Evolutionary conservation across 2,113 vertebrate species (phyloP), one percentile per base, ranked within the genome.

Genomic region (Orientallactaga bullata): DNA sequence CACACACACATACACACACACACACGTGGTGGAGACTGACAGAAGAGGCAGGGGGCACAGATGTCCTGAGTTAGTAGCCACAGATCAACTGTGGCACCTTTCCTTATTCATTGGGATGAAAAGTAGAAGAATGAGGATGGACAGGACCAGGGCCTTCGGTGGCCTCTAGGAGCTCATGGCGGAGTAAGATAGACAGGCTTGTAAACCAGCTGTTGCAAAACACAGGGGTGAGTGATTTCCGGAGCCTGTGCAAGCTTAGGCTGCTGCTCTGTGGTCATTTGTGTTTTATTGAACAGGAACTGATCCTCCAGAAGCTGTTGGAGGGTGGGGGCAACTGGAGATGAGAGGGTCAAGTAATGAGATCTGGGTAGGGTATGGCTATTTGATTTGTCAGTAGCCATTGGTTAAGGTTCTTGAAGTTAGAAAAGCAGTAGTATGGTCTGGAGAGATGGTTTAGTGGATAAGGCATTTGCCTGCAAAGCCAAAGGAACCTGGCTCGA

Each of bases 171-270:
- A 80, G 10, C 85, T 86, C 65, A 18, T 81, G 28, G 8, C 21
- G 63, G 32, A 81, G 35, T 83, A 15, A 94, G 84, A 83, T 15
- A 63, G 85, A 94, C 80, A 88, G 55, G 65, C 85, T 51, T 1
- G 5, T 55, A 79, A 80, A 42, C 26, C 60, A 74, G 37, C 28
- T n/a, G 1, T 85, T 23, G 24, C 63, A 76, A 55, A 73, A 7
- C 7, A 7, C 0, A 0, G n/a, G 47, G 12, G 28, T 58, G 12
- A 61, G 24, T 1, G 7, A 35, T 32, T 82, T 65, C n/a, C 30
- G 32, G n/a, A 89, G 28, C 12, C 42, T 35, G 26, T 69, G 9
- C 18, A 21, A 58, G 35, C 51, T 58, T 16, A 47, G 39, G 58
- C n/a, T 51, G 35, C 26, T 66, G 17, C 21, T 61, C 37, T 30